A percentile compares a stretch with the other conserved stretches of the same genome.
phyloP scores from a whole-genome alignment of 1,140 invertebrate species.

The Plectus sambesii region DNA sequence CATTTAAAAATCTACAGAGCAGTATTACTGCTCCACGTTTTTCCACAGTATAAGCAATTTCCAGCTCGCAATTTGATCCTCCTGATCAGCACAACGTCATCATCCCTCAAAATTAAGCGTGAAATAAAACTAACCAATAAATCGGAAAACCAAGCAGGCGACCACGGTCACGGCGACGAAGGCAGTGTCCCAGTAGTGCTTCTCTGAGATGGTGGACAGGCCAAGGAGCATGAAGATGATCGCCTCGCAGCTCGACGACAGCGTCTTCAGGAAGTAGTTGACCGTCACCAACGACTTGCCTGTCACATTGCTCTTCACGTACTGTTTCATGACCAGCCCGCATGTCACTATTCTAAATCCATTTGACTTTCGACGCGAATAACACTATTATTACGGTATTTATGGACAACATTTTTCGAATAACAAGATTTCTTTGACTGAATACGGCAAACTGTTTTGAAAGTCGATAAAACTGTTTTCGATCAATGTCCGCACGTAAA shows the following conservation, averaged over 20 bases:
- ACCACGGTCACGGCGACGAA: slow-evolving; percentile 84
- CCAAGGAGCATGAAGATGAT: slow-evolving; percentile 99
- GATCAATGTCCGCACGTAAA: no score
- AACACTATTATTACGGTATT: neutral
- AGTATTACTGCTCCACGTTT: no score
- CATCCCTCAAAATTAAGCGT: neutral
- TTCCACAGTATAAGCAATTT: neutral
- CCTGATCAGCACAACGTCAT: no score
- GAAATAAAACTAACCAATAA: slow-evolving; percentile 54
- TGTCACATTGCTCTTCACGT: slow-evolving; percentile 93
- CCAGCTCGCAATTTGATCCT: slow-evolving; percentile 9
- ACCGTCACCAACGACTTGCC: slow-evolving; percentile 92
- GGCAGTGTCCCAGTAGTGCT: slow-evolving; percentile 84
- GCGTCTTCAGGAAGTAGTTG: slow-evolving; percentile 70
- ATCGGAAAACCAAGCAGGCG: slow-evolving; percentile 83
- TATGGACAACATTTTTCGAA: no score
- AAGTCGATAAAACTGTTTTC: no score
- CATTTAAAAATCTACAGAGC: no score
- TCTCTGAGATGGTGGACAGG: slow-evolving; percentile 82
- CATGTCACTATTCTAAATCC: slow-evolving; percentile 69
- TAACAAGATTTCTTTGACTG: no score
- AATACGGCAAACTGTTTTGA: no score
- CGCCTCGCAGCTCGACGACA: slow-evolving; percentile 64
- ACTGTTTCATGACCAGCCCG: slow-evolving; percentile 96
- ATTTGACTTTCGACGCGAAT: neutral